Evolutionary conservation across 2,113 vertebrate species (phyloP).

Genomic region (Chelonoidis abingdonii): DNA sequence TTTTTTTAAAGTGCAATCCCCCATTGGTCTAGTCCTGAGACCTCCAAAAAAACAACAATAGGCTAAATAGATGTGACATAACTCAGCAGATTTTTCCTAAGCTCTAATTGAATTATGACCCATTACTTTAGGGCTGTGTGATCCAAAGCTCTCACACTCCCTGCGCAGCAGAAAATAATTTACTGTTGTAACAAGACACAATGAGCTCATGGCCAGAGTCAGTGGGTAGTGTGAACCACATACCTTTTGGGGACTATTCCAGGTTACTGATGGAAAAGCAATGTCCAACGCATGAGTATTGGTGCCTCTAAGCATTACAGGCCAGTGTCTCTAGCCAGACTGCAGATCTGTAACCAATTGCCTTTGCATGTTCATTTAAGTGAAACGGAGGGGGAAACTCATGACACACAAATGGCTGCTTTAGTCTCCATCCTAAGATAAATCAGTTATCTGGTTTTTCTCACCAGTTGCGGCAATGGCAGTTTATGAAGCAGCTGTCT

Average conservation of each 20-base stretch:
- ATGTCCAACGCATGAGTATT: neutral
- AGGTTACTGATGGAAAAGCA: neutral
- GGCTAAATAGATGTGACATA: constrained; percentile 42
- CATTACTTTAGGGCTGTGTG: constrained; percentile 30
- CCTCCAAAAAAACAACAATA: constrained; percentile 48
- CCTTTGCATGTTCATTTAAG: neutral
- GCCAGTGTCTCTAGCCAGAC: neutral
- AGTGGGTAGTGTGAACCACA: neutral
- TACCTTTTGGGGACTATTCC: neutral
- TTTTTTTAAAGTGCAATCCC: constrained; percentile 44
- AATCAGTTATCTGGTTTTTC: constrained; percentile 60
- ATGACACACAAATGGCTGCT: neutral
- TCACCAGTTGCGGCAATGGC: constrained; percentile 14
- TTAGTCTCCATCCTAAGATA: constrained; percentile 11
- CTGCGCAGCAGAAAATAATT: constrained; percentile 19
- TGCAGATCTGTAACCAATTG: neutral
- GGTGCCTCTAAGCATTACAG: neutral
- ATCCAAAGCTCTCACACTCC: neutral
- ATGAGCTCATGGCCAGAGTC: neutral
- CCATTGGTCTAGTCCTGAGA: constrained; percentile 34
- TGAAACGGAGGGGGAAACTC: constrained; percentile 28
- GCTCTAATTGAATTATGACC: constrained; percentile 65
- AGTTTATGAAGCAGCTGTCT: constrained; percentile 67
- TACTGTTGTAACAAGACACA: neutral
- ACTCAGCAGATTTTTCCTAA: constrained; percentile 52